A percentile compares a stretch with the other conserved stretches of the same genome.
phyloP scores from a whole-genome alignment of 2,888 invertebrate genomes.

The Tachina fera region DNA sequence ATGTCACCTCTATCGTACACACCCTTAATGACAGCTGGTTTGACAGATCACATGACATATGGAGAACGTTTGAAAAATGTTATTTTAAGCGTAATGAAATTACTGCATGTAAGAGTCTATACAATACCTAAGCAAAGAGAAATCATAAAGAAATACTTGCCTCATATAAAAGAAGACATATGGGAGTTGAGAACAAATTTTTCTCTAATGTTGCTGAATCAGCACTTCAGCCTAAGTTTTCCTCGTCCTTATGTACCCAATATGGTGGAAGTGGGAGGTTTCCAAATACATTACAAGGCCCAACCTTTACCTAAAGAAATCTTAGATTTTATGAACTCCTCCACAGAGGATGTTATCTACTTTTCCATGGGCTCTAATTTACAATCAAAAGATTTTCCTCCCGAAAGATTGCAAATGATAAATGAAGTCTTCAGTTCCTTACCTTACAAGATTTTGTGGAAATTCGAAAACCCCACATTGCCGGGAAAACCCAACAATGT shows the following conservation, averaged over 20 bases:
- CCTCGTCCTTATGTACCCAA: constrained; percentile 80
- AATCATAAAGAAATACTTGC: constrained; percentile 71
- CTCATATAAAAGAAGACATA: constrained; percentile 73
- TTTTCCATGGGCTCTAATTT: constrained; percentile 83
- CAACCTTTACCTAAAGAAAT: constrained; percentile 78
- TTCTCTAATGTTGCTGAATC: constrained; percentile 79
- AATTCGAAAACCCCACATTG: constrained; percentile 80
- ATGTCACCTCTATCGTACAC: constrained; percentile 79
- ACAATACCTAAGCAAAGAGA: constrained; percentile 38
- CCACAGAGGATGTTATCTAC: constrained; percentile 82
- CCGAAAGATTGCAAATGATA: constrained; percentile 71
- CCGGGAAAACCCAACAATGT: constrained; percentile 75
- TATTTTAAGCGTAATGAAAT: constrained; percentile 45
- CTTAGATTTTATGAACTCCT: constrained; percentile 80
- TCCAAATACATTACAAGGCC: constrained; percentile 78
- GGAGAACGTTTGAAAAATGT: constrained; percentile 79
- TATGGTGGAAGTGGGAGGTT: constrained; percentile 81
- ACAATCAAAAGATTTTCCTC: constrained; percentile 76
- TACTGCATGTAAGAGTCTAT: constrained; percentile 25
- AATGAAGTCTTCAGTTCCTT: constrained; percentile 68
- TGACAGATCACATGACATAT: constrained; percentile 80
- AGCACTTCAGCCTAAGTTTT: constrained; percentile 79
- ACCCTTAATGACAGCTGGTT: constrained; percentile 74
- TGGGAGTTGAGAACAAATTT: constrained; percentile 75
- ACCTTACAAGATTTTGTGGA: constrained; percentile 81